Evolutionary conservation across 2,888 invertebrate genomes (phyloP), one percentile per base, ranked within the genome.

Genomic region (Augiades crinisus): DNA sequence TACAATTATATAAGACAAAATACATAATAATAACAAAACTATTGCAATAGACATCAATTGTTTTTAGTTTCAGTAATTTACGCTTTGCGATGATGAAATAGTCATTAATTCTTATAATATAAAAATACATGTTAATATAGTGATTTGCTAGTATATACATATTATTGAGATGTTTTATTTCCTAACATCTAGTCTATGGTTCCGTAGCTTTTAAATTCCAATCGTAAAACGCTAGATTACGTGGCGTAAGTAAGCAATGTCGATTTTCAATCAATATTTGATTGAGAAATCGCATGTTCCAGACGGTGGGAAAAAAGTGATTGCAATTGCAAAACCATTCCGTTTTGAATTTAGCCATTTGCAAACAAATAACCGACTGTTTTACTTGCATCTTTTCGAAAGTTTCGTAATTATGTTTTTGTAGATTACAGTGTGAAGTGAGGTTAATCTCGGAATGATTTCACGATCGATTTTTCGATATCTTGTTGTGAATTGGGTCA

Each of bases 401-500:
- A 8, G 1, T 24, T 5, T 24, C 7, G 24, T 24, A 5, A 8
- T 24, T n/a, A 24, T 24, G 24, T 8, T 24, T 24, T 24, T 8
- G 24, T 24, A 8, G n/a, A 24, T n/a, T 27, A 27, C 19, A 2
- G 19, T 27, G 27, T 27, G n/a, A 27, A 27, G 27, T 27, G 10
- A 10, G 27, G 24, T 10, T 27, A 27, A 27, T 27, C 27, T 27
- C 10, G 8, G 10, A 27, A 27, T 27, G 27, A 27, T 10, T 47
- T 27, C 27, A 27, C 27, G 10, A 21, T 8, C n/a, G n/a, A n/a
- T n/a, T n/a, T n/a, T n/a, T 22, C 12, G 17, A 34, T 34, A 34
- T 34, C 34, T 31, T 1, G 8, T 37, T 56, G 56, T 36, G 58
- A 58, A 58, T 47, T 54, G 45, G 58, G 53, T 41, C 58, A 50